Conservation (phyloP, 1,140 invertebrate genomes). For the Thaumetopoea pityocampa region DNA sequence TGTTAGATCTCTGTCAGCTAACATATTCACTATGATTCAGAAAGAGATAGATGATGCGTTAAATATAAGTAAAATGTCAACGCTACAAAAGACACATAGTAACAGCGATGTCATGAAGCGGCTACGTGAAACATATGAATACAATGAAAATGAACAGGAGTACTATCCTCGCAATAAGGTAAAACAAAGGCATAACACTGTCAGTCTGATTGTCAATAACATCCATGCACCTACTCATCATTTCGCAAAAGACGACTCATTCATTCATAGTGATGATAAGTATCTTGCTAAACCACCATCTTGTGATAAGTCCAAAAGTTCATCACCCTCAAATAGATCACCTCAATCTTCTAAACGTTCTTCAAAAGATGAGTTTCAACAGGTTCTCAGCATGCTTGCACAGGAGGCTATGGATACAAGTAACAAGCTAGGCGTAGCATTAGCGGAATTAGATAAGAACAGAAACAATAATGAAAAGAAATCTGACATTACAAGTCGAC, state of each 20-base stretch:
- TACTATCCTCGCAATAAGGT: constrained; percentile 66
- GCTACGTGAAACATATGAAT: constrained; percentile 60
- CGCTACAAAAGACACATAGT: constrained; percentile 68
- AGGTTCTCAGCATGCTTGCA: constrained; percentile 77
- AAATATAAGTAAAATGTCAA: constrained; percentile 50
- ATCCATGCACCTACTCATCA: constrained; percentile 50
- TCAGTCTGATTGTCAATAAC: constrained; percentile 67
- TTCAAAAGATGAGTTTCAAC: constrained; percentile 74
- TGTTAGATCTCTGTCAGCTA: constrained; percentile 86
- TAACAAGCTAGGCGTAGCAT: constrained; percentile 68
- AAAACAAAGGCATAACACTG: constrained; percentile 71
- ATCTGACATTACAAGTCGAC: constrained; percentile 48
- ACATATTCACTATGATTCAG: constrained; percentile 84
- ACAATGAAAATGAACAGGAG: constrained; percentile 58
- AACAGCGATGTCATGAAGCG: constrained; percentile 68
- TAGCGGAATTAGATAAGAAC: constrained; percentile 72
- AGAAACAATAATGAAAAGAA: constrained; percentile 54
- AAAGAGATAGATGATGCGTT: constrained; percentile 75
- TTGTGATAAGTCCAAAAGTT: constrained; percentile 71
- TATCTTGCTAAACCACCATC: constrained; percentile 65
- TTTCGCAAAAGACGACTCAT: constrained; percentile 72
- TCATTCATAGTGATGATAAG: constrained; percentile 66
- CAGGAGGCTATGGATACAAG: constrained; percentile 77
- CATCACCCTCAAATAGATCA: constrained; percentile 68
- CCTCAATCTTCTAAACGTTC: constrained; percentile 65